Percentiles rank a stretch among this genome's conserved stretches.
Conservation (phyloP, 2,888 invertebrate species). For the Athripsodes cinereus region DNA sequence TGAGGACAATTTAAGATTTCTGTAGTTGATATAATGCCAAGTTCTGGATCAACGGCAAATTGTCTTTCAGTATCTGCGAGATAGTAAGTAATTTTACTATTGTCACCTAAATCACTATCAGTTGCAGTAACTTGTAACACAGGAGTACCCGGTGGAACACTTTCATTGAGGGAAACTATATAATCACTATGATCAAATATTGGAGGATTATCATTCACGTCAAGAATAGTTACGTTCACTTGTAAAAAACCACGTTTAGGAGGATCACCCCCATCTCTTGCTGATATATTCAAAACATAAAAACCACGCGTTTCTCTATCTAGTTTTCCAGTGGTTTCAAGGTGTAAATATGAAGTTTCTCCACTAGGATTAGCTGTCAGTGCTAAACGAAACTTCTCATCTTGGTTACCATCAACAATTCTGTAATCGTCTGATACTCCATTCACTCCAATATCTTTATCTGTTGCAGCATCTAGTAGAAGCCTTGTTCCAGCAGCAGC, state of each 20-base stretch:
- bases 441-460: constrained; percentile 82
- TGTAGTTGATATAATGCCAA: constrained; percentile 81
- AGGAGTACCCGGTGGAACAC: constrained; percentile 82
- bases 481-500: constrained; percentile 82
- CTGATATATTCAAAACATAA: constrained; percentile 84
- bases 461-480: constrained; percentile 85
- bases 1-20: constrained; percentile 77
- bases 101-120: constrained; percentile 89
- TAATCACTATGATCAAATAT: constrained; percentile 94
- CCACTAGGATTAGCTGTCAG: constrained; percentile 86
- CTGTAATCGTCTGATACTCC: constrained; percentile 85
- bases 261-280: constrained; percentile 78
- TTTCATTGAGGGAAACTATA: constrained; percentile 87
- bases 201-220: constrained; percentile 92
- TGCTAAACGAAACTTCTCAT: constrained; percentile 80
- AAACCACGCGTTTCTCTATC: constrained; percentile 85
- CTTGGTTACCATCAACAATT: constrained; percentile 85
- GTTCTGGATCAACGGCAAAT: constrained; percentile 88
- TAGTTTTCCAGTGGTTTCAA: constrained; percentile 86
- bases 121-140: constrained; percentile 90
- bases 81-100: constrained; percentile 87
- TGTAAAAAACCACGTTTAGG: constrained; percentile 77
- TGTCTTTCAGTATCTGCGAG: constrained; percentile 79
- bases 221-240: constrained; percentile 85
- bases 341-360: constrained; percentile 82